Percentiles rank a stretch among this genome's conserved stretches.
Evolutionary conservation across 2,113 vertebrate species (phyloP).

Genomic region (Myiozetetes cayanensis): DNA sequence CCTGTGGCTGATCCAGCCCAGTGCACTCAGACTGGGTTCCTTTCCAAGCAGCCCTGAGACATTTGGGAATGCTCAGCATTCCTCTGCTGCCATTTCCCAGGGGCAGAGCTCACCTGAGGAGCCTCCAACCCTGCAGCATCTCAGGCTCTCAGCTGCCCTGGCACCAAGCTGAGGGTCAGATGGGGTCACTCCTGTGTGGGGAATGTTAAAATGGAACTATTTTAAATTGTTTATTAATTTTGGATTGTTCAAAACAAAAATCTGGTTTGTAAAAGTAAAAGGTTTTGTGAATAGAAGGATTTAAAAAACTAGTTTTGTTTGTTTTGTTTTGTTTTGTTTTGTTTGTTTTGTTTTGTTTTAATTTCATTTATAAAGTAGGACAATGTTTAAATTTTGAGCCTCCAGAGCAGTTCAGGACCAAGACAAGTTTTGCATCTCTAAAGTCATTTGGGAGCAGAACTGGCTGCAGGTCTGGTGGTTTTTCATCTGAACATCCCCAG

Average conservation of each 20-base stretch:
- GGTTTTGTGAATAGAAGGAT: not conserved
- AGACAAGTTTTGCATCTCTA: not conserved
- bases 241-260: not conserved
- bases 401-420: not conserved
- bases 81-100: not conserved
- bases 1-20: slow-evolving; percentile 52
- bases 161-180: not conserved
- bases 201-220: not conserved
- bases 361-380: not conserved
- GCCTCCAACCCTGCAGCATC: not conserved
- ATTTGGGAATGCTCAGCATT: not conserved
- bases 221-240: not conserved
- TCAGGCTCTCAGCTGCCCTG: not conserved
- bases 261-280: not conserved
- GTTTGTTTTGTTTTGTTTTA: no score
- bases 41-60: slow-evolving; percentile 17
- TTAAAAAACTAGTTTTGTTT: not conserved
- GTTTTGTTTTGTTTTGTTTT: no score
- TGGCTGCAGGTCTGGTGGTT: not conserved
- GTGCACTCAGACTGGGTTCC: not conserved
- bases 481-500: not conserved
- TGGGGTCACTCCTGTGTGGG: not conserved
- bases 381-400: not conserved
- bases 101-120: not conserved
- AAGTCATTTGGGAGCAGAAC: not conserved